phyloP scores from a whole-genome alignment of 2,113 vertebrate genomes.

The Plecotus auritus region DNA sequence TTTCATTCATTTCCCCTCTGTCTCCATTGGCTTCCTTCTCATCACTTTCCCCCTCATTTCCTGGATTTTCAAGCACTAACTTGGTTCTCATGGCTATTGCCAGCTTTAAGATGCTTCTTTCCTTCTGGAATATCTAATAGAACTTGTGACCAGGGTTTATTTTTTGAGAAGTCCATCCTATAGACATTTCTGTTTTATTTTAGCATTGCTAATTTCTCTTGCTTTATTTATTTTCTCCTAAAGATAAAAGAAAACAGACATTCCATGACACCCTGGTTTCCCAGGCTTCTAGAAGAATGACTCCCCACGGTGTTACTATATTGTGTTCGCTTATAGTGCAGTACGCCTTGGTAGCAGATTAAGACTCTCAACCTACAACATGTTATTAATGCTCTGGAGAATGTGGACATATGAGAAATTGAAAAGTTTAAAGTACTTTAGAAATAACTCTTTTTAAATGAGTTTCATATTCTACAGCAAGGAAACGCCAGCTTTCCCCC shows the following conservation, averaged over 20 bases:
- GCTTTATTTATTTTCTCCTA: slow-evolving; percentile 14
- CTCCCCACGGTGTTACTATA: not conserved
- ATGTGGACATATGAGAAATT: not conserved
- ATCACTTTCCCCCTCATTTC: not conserved
- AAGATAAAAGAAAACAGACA: not conserved
- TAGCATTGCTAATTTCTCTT: not conserved
- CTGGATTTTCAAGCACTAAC: not conserved
- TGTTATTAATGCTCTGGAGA: not conserved
- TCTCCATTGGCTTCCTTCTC: not conserved
- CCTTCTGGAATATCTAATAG: not conserved
- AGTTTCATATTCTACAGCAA: not conserved
- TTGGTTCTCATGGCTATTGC: not conserved
- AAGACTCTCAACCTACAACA: not conserved
- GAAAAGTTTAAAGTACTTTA: not conserved
- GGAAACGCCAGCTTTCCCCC: slow-evolving; percentile 4
- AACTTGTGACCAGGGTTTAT: not conserved
- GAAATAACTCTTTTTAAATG: slow-evolving; percentile 28
- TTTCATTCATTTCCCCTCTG: not conserved
- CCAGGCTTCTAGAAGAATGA: not conserved
- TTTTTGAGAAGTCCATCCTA: not conserved
- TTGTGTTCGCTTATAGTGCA: not conserved
- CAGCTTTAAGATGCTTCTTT: not conserved
- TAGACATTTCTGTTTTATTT: not conserved
- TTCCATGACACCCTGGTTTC: not conserved
- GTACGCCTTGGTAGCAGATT: not conserved